Conservation (phyloP, 2,888 invertebrate species). For the Myathropa florea region DNA sequence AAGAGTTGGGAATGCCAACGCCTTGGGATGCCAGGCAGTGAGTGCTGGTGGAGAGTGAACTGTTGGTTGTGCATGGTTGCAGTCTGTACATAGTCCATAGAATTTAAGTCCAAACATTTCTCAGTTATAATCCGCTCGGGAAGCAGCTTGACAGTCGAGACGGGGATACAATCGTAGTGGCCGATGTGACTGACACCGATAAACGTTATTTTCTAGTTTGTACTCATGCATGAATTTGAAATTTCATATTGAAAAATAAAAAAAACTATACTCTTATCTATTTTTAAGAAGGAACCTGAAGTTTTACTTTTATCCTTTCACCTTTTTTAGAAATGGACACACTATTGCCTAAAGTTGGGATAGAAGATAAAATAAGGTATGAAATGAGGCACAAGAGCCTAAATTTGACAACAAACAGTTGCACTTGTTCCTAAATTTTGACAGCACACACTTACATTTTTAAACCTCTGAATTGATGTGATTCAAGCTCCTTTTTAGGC, state of each 20-base stretch:
- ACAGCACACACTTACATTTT: too few relatives aligned
- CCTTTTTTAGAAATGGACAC: too few relatives aligned
- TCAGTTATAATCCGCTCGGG: background rate
- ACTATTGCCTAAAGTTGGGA: too few relatives aligned
- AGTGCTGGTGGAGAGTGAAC: constrained; percentile 47
- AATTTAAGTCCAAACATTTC: background rate
- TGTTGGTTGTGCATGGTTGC: constrained; percentile 18
- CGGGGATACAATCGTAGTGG: background rate
- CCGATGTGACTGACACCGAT: background rate
- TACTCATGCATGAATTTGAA: background rate
- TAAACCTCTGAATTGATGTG: too few relatives aligned
- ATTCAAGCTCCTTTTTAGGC: too few relatives aligned
- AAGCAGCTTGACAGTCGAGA: background rate
- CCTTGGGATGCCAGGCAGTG: constrained; percentile 74
- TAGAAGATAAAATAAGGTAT: too few relatives aligned
- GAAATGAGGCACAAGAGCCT: too few relatives aligned
- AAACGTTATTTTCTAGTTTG: background rate
- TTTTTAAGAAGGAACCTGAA: background rate
- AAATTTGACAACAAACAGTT: too few relatives aligned
- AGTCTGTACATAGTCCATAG: constrained; percentile 43
- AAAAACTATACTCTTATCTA: background rate
- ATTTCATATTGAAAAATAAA: constrained; percentile 4
- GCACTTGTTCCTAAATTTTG: too few relatives aligned
- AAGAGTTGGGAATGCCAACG: constrained; percentile 76
- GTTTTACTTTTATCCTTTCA: background rate